These are phyloP conservation scores for Eupristina koningsbergeri DNA, from an alignment of 1,140 invertebrate species.

Conservation along the genomic window DNA sequence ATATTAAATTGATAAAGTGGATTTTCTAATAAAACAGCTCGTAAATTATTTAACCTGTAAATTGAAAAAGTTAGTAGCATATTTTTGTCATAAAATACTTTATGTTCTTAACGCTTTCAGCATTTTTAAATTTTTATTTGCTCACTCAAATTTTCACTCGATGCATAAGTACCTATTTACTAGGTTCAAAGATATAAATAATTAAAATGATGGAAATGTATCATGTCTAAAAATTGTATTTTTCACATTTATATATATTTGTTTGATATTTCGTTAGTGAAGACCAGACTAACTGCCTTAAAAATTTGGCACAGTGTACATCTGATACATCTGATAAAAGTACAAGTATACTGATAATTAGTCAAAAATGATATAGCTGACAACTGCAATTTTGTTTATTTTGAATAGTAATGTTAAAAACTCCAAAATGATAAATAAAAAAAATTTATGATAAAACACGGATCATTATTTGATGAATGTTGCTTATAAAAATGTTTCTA, in stretches of 20 bases:
- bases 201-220: not conserved
- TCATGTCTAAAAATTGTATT: not conserved
- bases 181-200: not conserved
- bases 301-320: too few species aligned
- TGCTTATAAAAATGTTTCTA: not conserved
- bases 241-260: not conserved
- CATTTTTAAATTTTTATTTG: not conserved
- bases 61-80: not conserved
- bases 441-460: too few species aligned
- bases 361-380: not conserved
- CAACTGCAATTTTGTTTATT: not conserved
- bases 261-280: too few species aligned
- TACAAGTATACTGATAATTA: not conserved
- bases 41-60: not conserved
- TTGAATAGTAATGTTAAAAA: too few species aligned
- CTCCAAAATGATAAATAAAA: too few species aligned
- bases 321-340: not conserved
- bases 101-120: constrained; percentile 8
- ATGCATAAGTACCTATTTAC: not conserved
- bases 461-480: too few species aligned
- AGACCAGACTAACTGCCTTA: too few species aligned
- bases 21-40: not conserved
- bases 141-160: not conserved
- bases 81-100: constrained; percentile 17
- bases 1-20: not conserved